These are phyloP conservation scores for Ophioninae sp. DNA, from an alignment of 2,888 invertebrate species.

Conservation along the genomic window DNA sequence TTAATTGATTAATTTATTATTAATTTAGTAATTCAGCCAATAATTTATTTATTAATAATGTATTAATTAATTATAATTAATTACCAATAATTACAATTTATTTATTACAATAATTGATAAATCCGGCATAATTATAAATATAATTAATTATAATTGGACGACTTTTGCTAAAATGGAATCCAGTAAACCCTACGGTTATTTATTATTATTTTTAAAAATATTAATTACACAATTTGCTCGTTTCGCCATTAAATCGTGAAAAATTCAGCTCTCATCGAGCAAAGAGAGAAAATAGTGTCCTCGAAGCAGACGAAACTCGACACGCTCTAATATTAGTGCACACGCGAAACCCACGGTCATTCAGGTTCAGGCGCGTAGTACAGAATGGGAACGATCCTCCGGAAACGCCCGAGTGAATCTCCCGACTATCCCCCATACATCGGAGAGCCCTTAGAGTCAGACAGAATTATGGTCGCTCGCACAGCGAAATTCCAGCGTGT, in stretches of 20 bases:
- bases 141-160: too few relatives aligned
- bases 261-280: conserved; percentile 11
- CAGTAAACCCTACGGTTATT: neutral
- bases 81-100: too few relatives aligned
- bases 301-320: conserved; percentile 25
- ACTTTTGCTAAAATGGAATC: neutral
- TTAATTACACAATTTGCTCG: neutral
- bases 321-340: conserved; percentile 72
- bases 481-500: neutral
- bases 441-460: neutral
- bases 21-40: too few relatives aligned
- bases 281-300: conserved; percentile 10
- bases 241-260: neutral
- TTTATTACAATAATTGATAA: neutral
- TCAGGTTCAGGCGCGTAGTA: conserved; percentile 70
- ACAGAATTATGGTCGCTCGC: conserved; percentile 20
- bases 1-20: too few relatives aligned
- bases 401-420: neutral
- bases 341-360: conserved; percentile 70
- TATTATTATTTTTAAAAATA: neutral
- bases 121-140: too few relatives aligned
- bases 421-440: neutral
- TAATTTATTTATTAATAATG: too few relatives aligned
- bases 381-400: conserved; percentile 65
- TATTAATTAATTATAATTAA: too few relatives aligned